These are phyloP conservation scores for Palythoa grandis DNA, from an alignment of 92 coral and sea anemone species.

Conservation along the genomic window DNA sequence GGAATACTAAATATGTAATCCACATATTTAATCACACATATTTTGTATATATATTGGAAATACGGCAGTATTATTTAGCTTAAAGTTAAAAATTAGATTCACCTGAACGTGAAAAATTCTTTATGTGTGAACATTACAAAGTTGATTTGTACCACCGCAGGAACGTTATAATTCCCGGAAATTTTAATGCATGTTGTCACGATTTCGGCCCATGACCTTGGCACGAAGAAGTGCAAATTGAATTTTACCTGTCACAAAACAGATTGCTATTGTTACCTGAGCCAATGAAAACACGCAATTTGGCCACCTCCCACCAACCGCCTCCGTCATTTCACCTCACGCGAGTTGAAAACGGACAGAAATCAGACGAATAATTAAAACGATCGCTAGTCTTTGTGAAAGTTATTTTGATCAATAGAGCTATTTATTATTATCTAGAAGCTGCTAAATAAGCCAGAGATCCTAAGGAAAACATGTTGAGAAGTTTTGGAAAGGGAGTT, in stretches of 20 bases:
- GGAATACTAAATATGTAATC: no score
- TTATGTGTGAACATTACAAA: no score
- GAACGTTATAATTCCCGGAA: neutral
- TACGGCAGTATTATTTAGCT: no score
- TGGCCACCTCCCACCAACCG: conserved; percentile 59
- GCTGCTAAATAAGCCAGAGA: neutral
- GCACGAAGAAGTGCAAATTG: neutral
- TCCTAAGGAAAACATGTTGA: conserved; percentile 18
- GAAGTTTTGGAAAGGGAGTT: conserved; percentile 47
- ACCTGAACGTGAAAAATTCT: no score
- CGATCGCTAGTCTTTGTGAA: no score
- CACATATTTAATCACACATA: no score
- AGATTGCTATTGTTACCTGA: conserved; percentile 7
- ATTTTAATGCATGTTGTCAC: neutral
- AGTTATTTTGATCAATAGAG: neutral
- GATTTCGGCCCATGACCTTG: neutral
- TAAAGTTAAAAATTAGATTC: no score
- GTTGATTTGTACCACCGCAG: neutral
- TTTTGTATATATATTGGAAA: no score
- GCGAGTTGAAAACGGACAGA: conserved; percentile 6
- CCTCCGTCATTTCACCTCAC: conserved; percentile 31
- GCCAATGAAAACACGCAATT: conserved; percentile 45
- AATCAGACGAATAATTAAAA: neutral
- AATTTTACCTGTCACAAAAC: neutral
- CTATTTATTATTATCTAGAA: neutral